A percentile compares a stretch with the other conserved stretches of the same genome.
Conservation (phyloP, 2,113 vertebrate species). For the Sprattus sprattus region DNA sequence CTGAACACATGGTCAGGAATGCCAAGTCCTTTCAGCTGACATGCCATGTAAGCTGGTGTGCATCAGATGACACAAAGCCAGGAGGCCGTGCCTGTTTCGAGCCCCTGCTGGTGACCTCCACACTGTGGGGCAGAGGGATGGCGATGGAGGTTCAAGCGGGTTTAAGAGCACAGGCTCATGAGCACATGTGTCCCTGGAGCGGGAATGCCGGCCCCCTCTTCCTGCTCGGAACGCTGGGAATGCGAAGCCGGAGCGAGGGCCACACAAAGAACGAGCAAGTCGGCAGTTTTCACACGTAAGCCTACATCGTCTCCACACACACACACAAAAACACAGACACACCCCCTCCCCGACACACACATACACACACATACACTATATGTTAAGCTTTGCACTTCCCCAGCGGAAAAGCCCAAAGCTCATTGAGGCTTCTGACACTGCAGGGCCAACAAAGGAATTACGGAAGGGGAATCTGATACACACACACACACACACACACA, state of each 20-base stretch:
- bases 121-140: neutral
- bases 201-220: neutral
- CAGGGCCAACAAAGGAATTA: constrained; percentile 30
- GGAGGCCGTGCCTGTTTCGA: neutral
- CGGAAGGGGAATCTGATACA: neutral
- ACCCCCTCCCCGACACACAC: neutral
- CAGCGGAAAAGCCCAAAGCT: constrained; percentile 34
- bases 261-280: constrained; percentile 41
- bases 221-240: constrained; percentile 9
- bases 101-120: neutral
- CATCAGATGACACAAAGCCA: constrained; percentile 8
- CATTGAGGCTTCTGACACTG: constrained; percentile 15
- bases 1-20: neutral
- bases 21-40: constrained; percentile 19
- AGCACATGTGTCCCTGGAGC: neutral
- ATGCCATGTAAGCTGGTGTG: constrained; percentile 11
- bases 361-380: neutral
- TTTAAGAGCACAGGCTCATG: neutral
- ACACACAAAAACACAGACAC: neutral
- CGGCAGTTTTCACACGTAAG: constrained; percentile 45
- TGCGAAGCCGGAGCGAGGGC: neutral
- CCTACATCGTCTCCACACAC: constrained; percentile 27
- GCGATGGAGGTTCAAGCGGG: neutral
- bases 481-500: neutral
- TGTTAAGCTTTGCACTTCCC: constrained; percentile 38